Evolutionary conservation across 2,888 invertebrate genomes (phyloP), one percentile per base, ranked within the genome.

Genomic region (Sphaerophoria taeniata): DNA sequence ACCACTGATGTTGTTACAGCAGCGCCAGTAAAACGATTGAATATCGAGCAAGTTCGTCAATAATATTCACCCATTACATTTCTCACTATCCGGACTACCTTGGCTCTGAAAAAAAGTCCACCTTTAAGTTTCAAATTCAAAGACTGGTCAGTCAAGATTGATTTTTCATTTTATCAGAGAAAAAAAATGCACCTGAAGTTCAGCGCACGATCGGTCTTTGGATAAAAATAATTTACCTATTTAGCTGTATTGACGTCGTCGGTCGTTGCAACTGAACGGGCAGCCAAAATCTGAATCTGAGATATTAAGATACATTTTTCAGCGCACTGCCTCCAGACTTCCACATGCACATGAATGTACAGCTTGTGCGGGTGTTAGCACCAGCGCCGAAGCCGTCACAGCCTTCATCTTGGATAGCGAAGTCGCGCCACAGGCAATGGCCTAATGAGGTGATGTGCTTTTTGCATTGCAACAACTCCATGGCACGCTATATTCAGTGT

Each of bases 161-260:
- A 34, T 6, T 58, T 34, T 31, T 24, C 24, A 24, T 24, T 24
- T 24, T 24, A 24, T 24, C 24, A 24, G 24, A 24, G 24, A 55
- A 53, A 43, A 43, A 76, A 77, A 56, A 39, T 85, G 81, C 81
- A 85, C 76, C 85, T 85, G 85, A 85, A 85, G 81, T 81, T 80
- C 76, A 81, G 39, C 55, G 72, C 70, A 73, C 73, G 76, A 76
- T 81, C 65, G 63, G 53, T 73, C 76, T 72, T 70, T 73, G 70
- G 81, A 73, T 72, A 72, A 24, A 24, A 24, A 43, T 79, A 11
- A 2, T 58, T 3, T 6, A 39, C 9, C 36, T 9, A 9, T 39
- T 16, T 14, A 6, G 11, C 14, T 6, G 14, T 14, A 55, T 7
- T 56, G 53, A 63, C 43, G 47, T 33, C 0, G n/a, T 47, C 9